Evolutionary conservation across 2,113 vertebrate species (phyloP), one percentile per base, ranked within the genome.

Genomic region (Neoarius graeffei): DNA sequence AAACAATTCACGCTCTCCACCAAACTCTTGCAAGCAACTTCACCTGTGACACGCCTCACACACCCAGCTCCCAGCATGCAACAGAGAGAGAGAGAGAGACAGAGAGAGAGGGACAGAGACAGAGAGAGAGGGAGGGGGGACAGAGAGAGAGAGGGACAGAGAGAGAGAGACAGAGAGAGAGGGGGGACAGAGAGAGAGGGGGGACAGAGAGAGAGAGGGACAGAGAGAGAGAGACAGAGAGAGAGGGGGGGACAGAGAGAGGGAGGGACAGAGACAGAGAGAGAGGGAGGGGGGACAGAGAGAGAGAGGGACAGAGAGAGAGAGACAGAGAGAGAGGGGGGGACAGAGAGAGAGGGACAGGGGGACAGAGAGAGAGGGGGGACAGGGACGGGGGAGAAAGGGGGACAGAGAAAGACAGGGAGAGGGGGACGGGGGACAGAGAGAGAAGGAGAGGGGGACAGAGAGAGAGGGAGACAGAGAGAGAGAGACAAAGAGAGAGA

Each of bases 101-200:
- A n/a, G n/a, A n/a, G n/a, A n/a, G n/a, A n/a, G n/a, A n/a, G n/a
- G 30, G 1, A 1, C 1, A 1, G 1, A 1, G 1, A 1, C 1
- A 1, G 1, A 1, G 1, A 1, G 1, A 1, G 1, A 1, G 1
- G 30, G 1, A 1, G 1, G 30, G 1, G 30, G 1, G 30, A 30
- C 1, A 30, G 30, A 30, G 30, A 30, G 30, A 30, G 1, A 30
- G 30, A 30, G 30, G 1, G 30, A 30, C 1, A 30, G 30, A 30
- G 30, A 1, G 30, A 30, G 30, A 30, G 30, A 30, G 30, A 30
- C 7, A 67, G 3, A 67, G 27, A 71, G 69, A 73, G 30, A 1
- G n/a, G n/a, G n/a, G n/a, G n/a, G n/a, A n/a, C n/a, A n/a, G n/a
- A n/a, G n/a, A n/a, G n/a, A n/a, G n/a, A n/a, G n/a, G n/a, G n/a